A percentile compares a stretch with the other conserved stretches of the same genome.
Conservation (phyloP, 1,140 invertebrate species). For the Conus betulinus region DNA sequence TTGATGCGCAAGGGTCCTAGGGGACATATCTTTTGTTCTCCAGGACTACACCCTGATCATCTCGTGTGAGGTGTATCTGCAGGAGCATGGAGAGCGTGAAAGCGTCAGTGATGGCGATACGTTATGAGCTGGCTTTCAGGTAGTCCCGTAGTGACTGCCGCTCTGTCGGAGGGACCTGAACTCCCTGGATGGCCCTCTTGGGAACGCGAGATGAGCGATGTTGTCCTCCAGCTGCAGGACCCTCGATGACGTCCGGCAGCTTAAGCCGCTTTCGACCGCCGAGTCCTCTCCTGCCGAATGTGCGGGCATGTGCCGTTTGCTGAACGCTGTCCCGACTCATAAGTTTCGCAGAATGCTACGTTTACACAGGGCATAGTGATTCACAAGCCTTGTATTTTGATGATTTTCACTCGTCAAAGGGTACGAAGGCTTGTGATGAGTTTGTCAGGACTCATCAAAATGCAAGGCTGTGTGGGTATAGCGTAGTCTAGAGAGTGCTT, state of each 20-base stretch:
- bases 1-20: too few relatives aligned
- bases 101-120: slow-evolving; percentile 20
- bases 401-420: too few relatives aligned
- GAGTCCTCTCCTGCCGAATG: slow-evolving; percentile 59
- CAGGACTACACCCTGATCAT: background rate
- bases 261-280: slow-evolving; percentile 53
- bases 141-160: slow-evolving; percentile 19
- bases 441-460: too few relatives aligned
- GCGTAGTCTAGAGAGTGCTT: too few relatives aligned
- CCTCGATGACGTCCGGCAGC: slow-evolving; percentile 41
- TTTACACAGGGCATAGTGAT: too few relatives aligned
- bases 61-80: too few relatives aligned
- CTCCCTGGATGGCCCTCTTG: slow-evolving; percentile 23
- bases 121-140: slow-evolving; percentile 30
- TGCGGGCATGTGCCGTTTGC: slow-evolving; percentile 42
- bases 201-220: slow-evolving; percentile 29
- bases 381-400: too few relatives aligned
- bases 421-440: too few relatives aligned
- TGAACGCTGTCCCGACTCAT: background rate
- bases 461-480: too few relatives aligned
- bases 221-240: slow-evolving; percentile 45
- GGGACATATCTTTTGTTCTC: too few relatives aligned
- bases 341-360: background rate
- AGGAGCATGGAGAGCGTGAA: background rate
- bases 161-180: slow-evolving; percentile 30